Evolutionary conservation across 2,888 invertebrate genomes (phyloP).

Genomic region (Acrocyrtus sp.): DNA sequence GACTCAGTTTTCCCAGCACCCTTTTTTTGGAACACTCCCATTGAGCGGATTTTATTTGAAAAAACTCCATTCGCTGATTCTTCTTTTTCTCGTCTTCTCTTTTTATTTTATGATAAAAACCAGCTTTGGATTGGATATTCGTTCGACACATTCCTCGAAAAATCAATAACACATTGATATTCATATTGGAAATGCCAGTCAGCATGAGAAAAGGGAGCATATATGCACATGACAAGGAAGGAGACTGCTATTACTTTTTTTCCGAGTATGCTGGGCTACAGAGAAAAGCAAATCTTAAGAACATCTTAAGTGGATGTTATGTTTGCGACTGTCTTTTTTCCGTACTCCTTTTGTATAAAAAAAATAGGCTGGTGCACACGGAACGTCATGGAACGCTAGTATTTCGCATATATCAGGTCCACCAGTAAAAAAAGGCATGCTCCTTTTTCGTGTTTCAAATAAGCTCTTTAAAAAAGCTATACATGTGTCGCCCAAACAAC

Average conservation of each 20-base stretch:
- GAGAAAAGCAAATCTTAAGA: slow-evolving; percentile 25
- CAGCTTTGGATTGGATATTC: neutral
- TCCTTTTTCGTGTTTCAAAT: slow-evolving; percentile 8
- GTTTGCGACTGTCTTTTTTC: slow-evolving; percentile 16
- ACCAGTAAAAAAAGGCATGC: too few relatives aligned
- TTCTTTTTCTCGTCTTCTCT: too few relatives aligned
- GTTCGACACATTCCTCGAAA: slow-evolving; percentile 24
- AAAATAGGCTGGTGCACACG: too few relatives aligned
- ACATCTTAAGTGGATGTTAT: slow-evolving; percentile 44
- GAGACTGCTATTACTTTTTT: neutral
- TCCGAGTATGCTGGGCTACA: slow-evolving; percentile 2
- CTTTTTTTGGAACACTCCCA: too few relatives aligned
- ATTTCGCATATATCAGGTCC: too few relatives aligned
- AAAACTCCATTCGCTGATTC: neutral
- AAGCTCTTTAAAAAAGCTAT: neutral
- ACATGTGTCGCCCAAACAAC: neutral
- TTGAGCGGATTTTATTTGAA: too few relatives aligned
- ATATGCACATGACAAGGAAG: neutral
- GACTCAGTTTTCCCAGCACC: too few relatives aligned
- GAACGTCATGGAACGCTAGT: too few relatives aligned
- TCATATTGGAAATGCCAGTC: slow-evolving; percentile 49
- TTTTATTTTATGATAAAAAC: neutral
- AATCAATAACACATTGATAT: slow-evolving; percentile 52
- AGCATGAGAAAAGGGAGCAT: slow-evolving; percentile 1
- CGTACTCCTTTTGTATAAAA: too few relatives aligned